Evolutionary conservation across 2,113 vertebrate genomes (phyloP), one percentile per base, ranked within the genome.

Genomic region (Talpa occidentalis): DNA sequence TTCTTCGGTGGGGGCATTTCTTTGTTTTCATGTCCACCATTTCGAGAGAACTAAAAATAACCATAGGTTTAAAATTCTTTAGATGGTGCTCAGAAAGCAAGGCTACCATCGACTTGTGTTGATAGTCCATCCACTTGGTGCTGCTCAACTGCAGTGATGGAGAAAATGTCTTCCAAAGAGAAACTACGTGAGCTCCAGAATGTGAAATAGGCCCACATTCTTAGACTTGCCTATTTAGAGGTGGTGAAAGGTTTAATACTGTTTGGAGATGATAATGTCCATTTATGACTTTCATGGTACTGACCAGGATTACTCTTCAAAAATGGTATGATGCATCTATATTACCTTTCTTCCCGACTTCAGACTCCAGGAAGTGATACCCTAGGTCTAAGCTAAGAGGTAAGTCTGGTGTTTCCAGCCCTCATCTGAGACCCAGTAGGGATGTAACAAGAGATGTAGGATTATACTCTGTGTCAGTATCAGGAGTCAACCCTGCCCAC

Each of bases 181-280:
- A 94, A 97, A 95, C 67, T 85, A 87, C 95, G 96, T 2, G n/a
- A 97, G 94, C 78, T 97, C 92, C 84, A 92, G 81, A 95, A 94
- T 60, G 88, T 74, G 95, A 91, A 96, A 96, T 2, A 76, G 92
- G 95, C 97, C 95, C 92, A 91, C 83, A 74, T 82, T 95, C 74
- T 95, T 94, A 90, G 96, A 95, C 88, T 64, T 98, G 97, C 93
- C 93, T 97, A 95, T 96, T 94, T 95, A 97, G 96, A 97, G 6
- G 94, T 70, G 79, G 90, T 97, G 97, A 95, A 86, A 82, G 84
- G 62, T 66, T 0, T 97, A 98, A 98, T 88, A 98, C 96, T 97
- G 96, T 91, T 96, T 96, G 94, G 92, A 93, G 91, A 94, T 0
- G 40, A 49, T 32, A 88, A 93, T 92, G 69, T 97, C 93, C 83